These are phyloP conservation scores for Apeira syringaria DNA, from an alignment of 2,888 invertebrate species.

Conservation along the genomic window DNA sequence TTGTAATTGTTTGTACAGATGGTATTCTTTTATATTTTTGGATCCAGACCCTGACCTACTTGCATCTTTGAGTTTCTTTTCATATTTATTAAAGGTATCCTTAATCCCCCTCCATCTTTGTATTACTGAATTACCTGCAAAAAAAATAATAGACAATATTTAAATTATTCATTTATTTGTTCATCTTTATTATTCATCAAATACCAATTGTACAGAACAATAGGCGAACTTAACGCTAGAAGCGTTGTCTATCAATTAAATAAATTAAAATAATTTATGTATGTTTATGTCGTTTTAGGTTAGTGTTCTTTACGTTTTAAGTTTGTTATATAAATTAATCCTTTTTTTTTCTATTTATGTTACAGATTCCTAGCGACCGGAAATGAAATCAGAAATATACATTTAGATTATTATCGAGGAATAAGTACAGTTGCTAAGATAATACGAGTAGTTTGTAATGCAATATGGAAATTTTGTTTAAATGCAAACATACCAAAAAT, in stretches of 20 bases:
- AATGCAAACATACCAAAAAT: conserved; percentile 25
- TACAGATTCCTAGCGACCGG: conserved; percentile 22
- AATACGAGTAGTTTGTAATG: conserved; percentile 27
- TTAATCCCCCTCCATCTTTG: conserved; percentile 33
- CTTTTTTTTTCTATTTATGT: conserved; percentile 15
- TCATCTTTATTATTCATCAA: no score
- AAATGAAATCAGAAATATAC: conserved; percentile 20
- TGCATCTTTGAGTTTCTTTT: conserved; percentile 35
- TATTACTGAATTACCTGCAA: conserved; percentile 31
- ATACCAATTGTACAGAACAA: no score
- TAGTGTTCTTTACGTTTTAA: conserved; percentile 25
- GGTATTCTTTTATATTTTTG: conserved; percentile 32
- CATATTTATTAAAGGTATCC: conserved; percentile 33
- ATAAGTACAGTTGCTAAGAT: conserved; percentile 28
- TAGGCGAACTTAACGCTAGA: conserved; percentile 24
- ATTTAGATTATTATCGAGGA: conserved; percentile 30
- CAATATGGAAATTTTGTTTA: conserved; percentile 29
- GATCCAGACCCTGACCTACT: conserved; percentile 31
- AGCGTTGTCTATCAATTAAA: conserved; percentile 24
- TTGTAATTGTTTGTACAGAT: conserved; percentile 32
- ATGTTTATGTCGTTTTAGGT: conserved; percentile 26
- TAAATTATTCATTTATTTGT: conserved; percentile 21
- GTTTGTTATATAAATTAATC: conserved; percentile 27
- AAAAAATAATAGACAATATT: conserved; percentile 23
- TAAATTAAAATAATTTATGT: conserved; percentile 27